A percentile compares a stretch with the other conserved stretches of the same genome.
phyloP scores from a whole-genome alignment of 2,113 vertebrate genomes.

The Mustelus asterias region DNA sequence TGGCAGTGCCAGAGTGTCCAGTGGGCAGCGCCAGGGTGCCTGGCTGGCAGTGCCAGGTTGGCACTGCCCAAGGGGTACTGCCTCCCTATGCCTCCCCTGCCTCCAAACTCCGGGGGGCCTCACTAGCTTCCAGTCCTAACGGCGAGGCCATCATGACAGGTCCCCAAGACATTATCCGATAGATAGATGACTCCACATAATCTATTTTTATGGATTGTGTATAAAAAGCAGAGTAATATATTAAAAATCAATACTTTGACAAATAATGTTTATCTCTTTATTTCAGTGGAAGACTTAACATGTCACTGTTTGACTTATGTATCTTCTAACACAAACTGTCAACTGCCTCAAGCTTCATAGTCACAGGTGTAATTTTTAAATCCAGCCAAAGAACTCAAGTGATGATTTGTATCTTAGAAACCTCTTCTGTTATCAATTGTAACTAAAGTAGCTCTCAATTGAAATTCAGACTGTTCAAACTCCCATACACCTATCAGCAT shows the following conservation, averaged over 20 bases:
- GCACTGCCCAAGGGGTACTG: no score
- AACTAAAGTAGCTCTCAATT: neutral
- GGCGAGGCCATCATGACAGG: no score
- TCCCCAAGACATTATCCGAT: neutral
- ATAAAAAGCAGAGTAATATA: neutral
- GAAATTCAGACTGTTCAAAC: neutral
- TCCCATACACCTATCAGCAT: no score
- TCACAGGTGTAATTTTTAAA: neutral
- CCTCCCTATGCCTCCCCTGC: no score
- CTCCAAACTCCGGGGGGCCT: no score
- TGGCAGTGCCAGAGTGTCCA: no score
- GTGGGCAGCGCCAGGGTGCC: no score
- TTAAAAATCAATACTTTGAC: neutral
- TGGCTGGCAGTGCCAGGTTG: no score
- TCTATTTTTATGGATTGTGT: neutral
- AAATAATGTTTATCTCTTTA: neutral
- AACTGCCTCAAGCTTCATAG: neutral
- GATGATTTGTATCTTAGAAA: neutral
- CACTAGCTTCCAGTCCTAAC: no score
- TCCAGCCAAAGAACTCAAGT: neutral
- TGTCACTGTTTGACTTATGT: neutral
- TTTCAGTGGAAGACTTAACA: neutral
- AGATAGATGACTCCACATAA: no score
- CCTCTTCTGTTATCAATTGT: constrained; percentile 6
- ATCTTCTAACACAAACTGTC: neutral